Evolutionary conservation across 35 echinoderm and acorn worm species (phyloP), one percentile per base, ranked within the genome.

Genomic region (Lytechinus variegatus): DNA sequence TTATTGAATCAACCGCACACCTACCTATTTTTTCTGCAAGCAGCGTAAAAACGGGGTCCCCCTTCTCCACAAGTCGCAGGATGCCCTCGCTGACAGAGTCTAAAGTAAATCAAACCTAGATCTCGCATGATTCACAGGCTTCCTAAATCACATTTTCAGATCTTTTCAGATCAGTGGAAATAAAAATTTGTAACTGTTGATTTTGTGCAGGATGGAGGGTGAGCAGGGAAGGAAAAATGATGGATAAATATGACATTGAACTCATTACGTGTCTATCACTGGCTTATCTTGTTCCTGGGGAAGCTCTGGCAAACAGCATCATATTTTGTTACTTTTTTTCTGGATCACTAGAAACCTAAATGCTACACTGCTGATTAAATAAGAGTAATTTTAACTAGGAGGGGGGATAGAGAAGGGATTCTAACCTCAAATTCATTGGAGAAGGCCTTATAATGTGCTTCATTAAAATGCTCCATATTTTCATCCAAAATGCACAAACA

Each of bases 191-290:
- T 24, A 79, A 14, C 66, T 21, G 66, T 79, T 79, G 66, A 79
- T 79, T 79, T 79, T 79, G 66, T 79, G 66, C 66, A 79, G 66
- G 66, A 79, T 79, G 66, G n/a, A 79, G 66, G 19, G 66, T 79
- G n/a, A 79, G 66, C 66, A 79, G 66, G 66, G 6, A 79, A 79
- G n/a, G 66, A 7, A 79, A 72, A n/a, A 24, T 79, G 66, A 79
- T 24, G 66, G 66, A 19, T 79, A 79, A 44, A 44, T 24, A 8
- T 79, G 66, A 79, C 66, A 79, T 79, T 79, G 66, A 79, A 79
- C 6, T 79, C 16, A 24, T 79, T 79, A 79, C 66, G 24, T 79
- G 66, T 79, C 66, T 24, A 7, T 79, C 66, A 79, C 16, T 79
- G 66, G 24, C 66, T 79, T 79, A 79, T 79, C 19, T 79, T 79